Conservation (phyloP, 37 sponge, comb jelly and placozoan genomes). For the Aphrocallistes beatrix region DNA sequence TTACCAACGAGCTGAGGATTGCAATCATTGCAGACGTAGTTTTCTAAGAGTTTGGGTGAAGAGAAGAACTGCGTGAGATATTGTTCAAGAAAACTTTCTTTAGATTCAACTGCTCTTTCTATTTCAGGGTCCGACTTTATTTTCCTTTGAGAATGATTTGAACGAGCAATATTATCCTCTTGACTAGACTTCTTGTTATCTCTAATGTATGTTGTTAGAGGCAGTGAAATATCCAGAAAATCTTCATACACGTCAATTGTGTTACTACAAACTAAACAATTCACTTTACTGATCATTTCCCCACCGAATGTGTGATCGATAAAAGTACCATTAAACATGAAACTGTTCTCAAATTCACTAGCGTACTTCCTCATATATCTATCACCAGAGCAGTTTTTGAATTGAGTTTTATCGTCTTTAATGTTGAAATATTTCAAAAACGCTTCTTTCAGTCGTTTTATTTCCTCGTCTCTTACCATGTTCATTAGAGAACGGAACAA, state of each 20-base stretch:
- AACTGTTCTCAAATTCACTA: neutral
- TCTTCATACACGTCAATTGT: slow-evolving; percentile 43
- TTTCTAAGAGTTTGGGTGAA: neutral
- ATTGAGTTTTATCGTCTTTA: neutral
- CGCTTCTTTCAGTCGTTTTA: slow-evolving; percentile 19
- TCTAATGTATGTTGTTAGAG: too few species aligned
- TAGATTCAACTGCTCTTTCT: neutral
- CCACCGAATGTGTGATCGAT: slow-evolving; percentile 82
- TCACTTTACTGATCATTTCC: slow-evolving; percentile 46
- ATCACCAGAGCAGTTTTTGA: neutral
- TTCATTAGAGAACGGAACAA: slow-evolving; percentile 62
- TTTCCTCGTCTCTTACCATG: slow-evolving; percentile 53
- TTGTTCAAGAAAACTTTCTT: neutral
- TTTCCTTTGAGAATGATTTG: too few species aligned
- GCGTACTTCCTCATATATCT: neutral
- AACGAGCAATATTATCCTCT: too few species aligned
- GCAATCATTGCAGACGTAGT: neutral
- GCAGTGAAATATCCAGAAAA: slow-evolving; percentile 73
- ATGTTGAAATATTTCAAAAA: neutral
- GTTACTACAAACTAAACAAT: slow-evolving; percentile 38
- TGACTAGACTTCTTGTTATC: too few species aligned
- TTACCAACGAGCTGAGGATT: neutral
- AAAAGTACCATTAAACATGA: slow-evolving; percentile 37
- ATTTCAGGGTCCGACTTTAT: neutral
- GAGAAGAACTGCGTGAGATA: neutral